These are phyloP conservation scores for Schizothorax lantsangensis DNA, from an alignment of 2,797 vertebrate genomes.

Conservation along the genomic window DNA sequence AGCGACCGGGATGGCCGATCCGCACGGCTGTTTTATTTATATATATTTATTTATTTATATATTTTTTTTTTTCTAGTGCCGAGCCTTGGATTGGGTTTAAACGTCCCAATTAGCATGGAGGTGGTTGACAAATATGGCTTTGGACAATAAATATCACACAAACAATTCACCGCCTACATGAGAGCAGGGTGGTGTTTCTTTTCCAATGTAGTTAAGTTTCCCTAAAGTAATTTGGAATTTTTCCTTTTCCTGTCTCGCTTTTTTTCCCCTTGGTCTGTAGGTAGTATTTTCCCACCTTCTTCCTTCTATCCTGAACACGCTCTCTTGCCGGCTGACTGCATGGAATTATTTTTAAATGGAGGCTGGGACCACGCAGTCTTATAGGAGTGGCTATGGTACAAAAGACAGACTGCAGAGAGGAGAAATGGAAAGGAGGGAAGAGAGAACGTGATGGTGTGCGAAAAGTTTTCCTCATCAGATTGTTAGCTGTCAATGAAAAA, in stretches of 20 bases:
- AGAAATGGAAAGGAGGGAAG: conserved; percentile 2
- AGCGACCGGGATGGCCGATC: neutral
- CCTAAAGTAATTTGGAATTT: conserved; percentile 28
- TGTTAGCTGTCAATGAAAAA: conserved; percentile 10
- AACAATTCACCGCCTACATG: neutral
- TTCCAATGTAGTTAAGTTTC: conserved; percentile 16
- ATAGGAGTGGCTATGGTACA: too few species aligned
- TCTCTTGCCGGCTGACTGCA: conserved; percentile 65
- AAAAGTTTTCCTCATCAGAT: conserved; percentile 26
- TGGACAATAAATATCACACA: conserved; percentile 1
- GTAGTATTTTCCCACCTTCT: conserved; percentile 33
- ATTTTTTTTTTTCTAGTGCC: too few species aligned
- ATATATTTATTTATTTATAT: too few species aligned
- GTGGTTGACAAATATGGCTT: conserved; percentile 27
- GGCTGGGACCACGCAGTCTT: conserved; percentile 68
- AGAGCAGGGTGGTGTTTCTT: conserved; percentile 15
- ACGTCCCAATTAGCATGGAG: neutral
- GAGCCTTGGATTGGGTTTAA: neutral
- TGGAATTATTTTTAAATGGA: conserved; percentile 77
- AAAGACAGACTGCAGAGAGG: neutral
- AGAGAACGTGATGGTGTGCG: neutral
- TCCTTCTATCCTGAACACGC: conserved; percentile 36
- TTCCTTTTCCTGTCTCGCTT: neutral
- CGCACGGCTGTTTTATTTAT: neutral
- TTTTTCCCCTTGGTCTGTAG: conserved; percentile 23